Evolutionary conservation across 2,797 vertebrate genomes (phyloP).

Genomic region (Tapirus indicus): DNA sequence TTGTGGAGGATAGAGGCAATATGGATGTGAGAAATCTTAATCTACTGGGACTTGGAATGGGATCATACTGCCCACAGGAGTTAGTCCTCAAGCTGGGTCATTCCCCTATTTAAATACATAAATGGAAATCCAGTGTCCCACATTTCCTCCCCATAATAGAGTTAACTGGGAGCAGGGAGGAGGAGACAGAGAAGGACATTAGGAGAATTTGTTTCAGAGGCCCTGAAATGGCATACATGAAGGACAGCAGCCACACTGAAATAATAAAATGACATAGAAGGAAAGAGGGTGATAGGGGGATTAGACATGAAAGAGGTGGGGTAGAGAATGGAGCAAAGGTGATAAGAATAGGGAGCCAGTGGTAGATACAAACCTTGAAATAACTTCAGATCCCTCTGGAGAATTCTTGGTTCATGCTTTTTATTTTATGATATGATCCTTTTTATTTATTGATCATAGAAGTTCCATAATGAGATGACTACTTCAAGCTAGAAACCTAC

Average conservation of each 20-base stretch:
- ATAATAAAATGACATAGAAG: not conserved
- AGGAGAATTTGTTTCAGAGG: not conserved
- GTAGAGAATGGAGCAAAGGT: not conserved
- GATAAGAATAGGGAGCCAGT: not conserved
- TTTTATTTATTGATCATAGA: slow-evolving; percentile 24
- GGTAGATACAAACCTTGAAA: not conserved
- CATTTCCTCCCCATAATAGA: not conserved
- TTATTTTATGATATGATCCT: not conserved
- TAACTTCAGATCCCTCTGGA: not conserved
- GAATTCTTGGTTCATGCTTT: not conserved
- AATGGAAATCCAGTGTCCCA: not conserved
- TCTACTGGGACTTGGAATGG: not conserved
- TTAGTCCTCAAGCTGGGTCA: not conserved
- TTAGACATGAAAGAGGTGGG: not conserved
- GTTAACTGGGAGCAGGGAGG: not conserved
- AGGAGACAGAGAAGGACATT: not conserved
- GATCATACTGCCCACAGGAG: not conserved
- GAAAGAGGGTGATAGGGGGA: not conserved
- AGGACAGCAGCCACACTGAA: not conserved
- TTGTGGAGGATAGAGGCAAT: not conserved
- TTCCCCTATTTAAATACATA: not conserved
- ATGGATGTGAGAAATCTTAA: slow-evolving; percentile 6
- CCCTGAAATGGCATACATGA: not conserved
- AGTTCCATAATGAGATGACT: not conserved
- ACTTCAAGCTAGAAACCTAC: not conserved